phyloP scores from a whole-genome alignment of 2,113 vertebrate genomes.

The Oryzias woworae region DNA sequence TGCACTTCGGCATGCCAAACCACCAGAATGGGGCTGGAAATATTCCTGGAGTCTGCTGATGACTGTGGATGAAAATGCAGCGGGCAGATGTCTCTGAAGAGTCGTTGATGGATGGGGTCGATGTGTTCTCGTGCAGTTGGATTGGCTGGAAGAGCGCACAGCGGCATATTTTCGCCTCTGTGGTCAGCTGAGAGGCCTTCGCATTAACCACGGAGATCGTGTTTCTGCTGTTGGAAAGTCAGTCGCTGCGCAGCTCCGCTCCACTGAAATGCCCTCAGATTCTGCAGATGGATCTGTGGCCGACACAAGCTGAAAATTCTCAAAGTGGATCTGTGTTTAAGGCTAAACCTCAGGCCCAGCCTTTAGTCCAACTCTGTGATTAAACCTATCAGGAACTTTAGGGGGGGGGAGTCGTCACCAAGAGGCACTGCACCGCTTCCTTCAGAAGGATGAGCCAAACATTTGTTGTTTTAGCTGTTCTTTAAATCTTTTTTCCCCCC shows the following conservation, averaged over 20 bases:
- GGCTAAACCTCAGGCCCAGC: background rate
- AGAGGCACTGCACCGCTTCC: background rate
- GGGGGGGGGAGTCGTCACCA: background rate
- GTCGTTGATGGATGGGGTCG: conserved; percentile 16
- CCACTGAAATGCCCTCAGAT: conserved; percentile 11
- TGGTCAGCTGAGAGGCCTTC: conserved; percentile 43
- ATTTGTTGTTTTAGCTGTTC: background rate
- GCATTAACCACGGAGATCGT: conserved; percentile 30
- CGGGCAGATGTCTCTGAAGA: conserved; percentile 53
- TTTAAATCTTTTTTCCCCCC: background rate
- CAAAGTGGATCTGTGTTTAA: background rate
- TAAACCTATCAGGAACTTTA: no score
- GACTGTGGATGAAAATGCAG: conserved; percentile 21
- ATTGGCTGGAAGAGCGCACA: conserved; percentile 27
- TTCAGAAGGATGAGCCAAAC: background rate
- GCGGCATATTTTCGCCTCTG: conserved; percentile 41
- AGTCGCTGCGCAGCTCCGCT: background rate
- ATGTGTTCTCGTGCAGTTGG: conserved; percentile 34
- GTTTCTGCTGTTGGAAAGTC: conserved; percentile 51
- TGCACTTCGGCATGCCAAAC: conserved; percentile 36
- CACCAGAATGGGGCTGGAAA: conserved; percentile 28
- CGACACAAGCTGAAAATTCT: background rate
- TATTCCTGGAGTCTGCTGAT: background rate
- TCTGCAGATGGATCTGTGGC: background rate
- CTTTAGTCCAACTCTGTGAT: no score